These are phyloP conservation scores for Phrynocephalus guinanensis DNA, from an alignment of 2,797 vertebrate genomes.

Conservation along the genomic window DNA sequence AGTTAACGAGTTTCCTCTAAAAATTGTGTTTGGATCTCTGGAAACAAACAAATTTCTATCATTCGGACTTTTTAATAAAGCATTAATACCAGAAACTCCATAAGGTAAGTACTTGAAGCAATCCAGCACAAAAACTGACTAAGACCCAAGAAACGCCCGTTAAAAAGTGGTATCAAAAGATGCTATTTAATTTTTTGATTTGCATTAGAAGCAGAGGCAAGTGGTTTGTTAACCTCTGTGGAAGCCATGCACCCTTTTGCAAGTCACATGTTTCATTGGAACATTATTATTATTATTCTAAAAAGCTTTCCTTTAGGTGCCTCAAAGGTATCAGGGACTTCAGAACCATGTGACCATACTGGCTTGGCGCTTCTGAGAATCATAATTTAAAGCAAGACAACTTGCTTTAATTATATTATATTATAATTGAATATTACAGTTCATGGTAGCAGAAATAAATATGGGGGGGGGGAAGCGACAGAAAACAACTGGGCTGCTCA, in stretches of 20 bases:
- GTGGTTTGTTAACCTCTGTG: background rate
- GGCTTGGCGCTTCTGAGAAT: too few relatives aligned
- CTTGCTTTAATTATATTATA: too few relatives aligned
- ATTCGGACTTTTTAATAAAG: slow-evolving; percentile 52
- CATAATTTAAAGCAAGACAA: too few relatives aligned
- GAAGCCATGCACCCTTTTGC: background rate
- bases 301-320: background rate
- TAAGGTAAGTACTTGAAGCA: background rate
- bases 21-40: slow-evolving; percentile 99
- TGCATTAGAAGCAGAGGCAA: background rate
- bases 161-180: background rate
- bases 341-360: too few relatives aligned
- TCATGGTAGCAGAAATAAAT: background rate
- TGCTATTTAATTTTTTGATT: background rate
- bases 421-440: background rate
- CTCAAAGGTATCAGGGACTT: too few relatives aligned
- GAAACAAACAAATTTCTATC: slow-evolving; percentile 61
- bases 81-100: slow-evolving; percentile 39
- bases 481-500: background rate
- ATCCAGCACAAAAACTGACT: background rate
- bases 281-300: too few relatives aligned
- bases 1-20: slow-evolving; percentile 95
- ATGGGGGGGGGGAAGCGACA: background rate
- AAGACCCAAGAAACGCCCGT: background rate
- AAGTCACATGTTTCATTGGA: background rate